Evolutionary conservation across 2,888 invertebrate species (phyloP), one percentile per base, ranked within the genome.

Genomic region (Coelopa pilipes): DNA sequence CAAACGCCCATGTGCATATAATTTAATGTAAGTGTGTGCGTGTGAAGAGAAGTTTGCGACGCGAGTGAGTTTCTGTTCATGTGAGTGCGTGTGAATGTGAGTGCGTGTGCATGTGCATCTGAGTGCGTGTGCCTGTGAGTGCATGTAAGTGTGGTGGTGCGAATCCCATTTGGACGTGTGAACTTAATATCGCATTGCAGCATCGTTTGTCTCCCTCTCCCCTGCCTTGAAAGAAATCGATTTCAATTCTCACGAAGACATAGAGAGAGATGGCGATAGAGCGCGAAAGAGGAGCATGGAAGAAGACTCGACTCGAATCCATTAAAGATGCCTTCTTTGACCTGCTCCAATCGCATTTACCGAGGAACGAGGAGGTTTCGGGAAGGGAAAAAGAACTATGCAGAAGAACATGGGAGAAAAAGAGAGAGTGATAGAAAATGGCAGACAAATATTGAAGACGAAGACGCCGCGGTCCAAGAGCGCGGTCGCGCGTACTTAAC

Each of bases 401-500:
- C n/a, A n/a, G n/a, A n/a, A n/a, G 19, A 11, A 57, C 11, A 55
- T 17, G 55, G n/a, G 34, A 34, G 11, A 57, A 17, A 17, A 68
- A 17, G 13, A 24, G n/a, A n/a, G n/a, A n/a, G n/a, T n/a, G n/a
- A n/a, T n/a, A 46, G 50, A 34, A 62, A 70, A 34, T 19, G 13
- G 11, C 60, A 47, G 57, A 17, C 4, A 34, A 34, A 34, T n/a
- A n/a, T 34, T 34, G 34, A 34, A 34, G 34, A 7, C 34, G 34
- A 34, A 34, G 34, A 34, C 34, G n/a, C n/a, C n/a, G 34, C 34
- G 53, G 17, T 62, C 53, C 24, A 45, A 15, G 55, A 45, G 70
- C 53, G 70, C 63, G 73, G 45, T 67, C 59, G 34, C 76, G 57
- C 24, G 34, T 57, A 72, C 74, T 75, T 70, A 75, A 78, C 72